These are phyloP conservation scores for Pheosia tremula DNA, from an alignment of 2,888 invertebrate species.

Conservation along the genomic window DNA sequence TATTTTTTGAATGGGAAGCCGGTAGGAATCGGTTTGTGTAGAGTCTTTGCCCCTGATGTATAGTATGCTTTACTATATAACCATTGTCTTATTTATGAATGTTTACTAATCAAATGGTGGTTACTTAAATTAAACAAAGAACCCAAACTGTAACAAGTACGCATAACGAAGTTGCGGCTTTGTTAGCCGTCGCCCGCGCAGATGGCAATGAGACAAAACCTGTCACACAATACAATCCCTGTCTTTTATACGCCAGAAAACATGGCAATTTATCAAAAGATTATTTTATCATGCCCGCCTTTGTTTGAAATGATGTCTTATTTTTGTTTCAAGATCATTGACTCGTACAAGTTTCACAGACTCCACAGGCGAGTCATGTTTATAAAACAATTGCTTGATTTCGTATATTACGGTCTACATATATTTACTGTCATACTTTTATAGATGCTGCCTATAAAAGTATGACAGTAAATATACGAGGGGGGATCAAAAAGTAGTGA, in stretches of 20 bases:
- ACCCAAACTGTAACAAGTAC: background rate
- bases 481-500: no score
- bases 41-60: no score
- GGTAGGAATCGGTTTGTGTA: no score
- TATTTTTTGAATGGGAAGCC: no score
- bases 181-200: constrained; percentile 1
- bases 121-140: background rate
- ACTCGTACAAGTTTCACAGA: background rate
- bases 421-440: no score
- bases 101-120: no score
- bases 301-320: constrained; percentile 4
- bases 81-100: no score
- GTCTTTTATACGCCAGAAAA: constrained; percentile 4
- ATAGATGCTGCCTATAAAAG: no score
- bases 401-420: background rate
- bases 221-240: background rate
- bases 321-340: constrained; percentile 2
- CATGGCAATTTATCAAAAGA: constrained; percentile 7
- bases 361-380: background rate
- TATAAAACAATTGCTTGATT: background rate
- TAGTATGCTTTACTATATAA: no score
- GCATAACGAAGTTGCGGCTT: background rate
- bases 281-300: background rate
- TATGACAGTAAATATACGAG: no score
- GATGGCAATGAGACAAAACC: background rate